Percentiles rank a stretch among this genome's conserved stretches.
Evolutionary conservation across 1,140 invertebrate species (phyloP).

Genomic region (Nixonia krombeini): DNA sequence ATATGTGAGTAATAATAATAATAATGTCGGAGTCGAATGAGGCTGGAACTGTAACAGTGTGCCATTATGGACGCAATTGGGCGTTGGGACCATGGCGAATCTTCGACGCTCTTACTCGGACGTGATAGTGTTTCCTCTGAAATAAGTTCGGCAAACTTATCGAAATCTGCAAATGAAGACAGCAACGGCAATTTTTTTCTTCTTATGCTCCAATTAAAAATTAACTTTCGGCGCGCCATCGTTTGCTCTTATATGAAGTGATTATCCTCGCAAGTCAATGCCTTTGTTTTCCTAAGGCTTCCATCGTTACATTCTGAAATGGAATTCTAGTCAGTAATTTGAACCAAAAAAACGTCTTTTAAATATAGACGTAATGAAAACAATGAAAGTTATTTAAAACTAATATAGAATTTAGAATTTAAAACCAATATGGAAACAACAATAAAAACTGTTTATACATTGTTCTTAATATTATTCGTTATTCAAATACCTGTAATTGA

Average conservation of each 20-base stretch:
- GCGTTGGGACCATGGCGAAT: constrained; percentile 16
- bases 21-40: constrained; percentile 19
- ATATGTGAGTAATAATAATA: constrained; percentile 14
- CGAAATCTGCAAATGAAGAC: constrained; percentile 27
- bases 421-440: too few relatives aligned
- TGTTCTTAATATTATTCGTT: too few relatives aligned
- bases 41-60: constrained; percentile 12
- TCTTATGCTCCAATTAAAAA: constrained; percentile 14
- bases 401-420: too few relatives aligned
- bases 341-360: too few relatives aligned
- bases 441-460: too few relatives aligned
- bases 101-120: constrained; percentile 24
- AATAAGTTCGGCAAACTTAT: constrained; percentile 9
- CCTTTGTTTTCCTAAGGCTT: constrained; percentile 39
- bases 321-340: too few relatives aligned
- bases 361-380: neutral
- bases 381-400: too few relatives aligned
- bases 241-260: constrained; percentile 32
- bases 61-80: constrained; percentile 8
- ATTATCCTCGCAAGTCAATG: constrained; percentile 51
- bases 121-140: constrained; percentile 21
- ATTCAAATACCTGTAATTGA: too few relatives aligned
- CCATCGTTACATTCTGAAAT: constrained; percentile 32
- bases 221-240: constrained; percentile 17
- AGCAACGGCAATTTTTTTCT: constrained; percentile 1